Evolutionary conservation across 2,888 invertebrate species (phyloP).

Genomic region (Drosophila rubida): DNA sequence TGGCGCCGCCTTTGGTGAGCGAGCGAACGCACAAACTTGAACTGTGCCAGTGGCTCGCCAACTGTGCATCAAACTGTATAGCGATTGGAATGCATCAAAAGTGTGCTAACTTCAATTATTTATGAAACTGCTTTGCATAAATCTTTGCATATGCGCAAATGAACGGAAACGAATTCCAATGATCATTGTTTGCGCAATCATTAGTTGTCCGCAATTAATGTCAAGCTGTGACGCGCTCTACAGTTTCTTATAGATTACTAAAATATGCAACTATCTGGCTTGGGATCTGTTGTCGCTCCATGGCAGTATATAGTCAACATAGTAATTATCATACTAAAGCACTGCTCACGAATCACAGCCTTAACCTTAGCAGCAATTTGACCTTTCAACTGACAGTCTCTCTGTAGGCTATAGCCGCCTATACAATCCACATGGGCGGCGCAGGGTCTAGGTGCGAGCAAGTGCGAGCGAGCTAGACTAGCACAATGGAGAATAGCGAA

Average conservation of each 20-base stretch:
- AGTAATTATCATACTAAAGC: slow-evolving; percentile 13
- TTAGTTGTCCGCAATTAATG: neutral
- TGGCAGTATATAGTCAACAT: too few relatives aligned
- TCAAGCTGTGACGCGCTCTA: neutral
- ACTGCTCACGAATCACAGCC: slow-evolving; percentile 4
- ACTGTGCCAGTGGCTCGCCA: neutral
- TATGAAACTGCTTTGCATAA: neutral
- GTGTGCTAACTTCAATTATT: neutral
- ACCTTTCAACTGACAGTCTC: slow-evolving; percentile 12
- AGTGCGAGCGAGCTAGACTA: neutral
- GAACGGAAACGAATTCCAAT: neutral
- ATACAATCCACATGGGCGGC: neutral
- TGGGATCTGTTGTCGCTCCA: slow-evolving; percentile 2
- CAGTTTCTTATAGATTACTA: neutral
- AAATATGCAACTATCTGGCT: slow-evolving; percentile 5
- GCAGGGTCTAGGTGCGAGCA: neutral
- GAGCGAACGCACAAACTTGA: slow-evolving; percentile 3
- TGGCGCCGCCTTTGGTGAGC: slow-evolving; percentile 10
- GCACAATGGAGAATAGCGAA: too few relatives aligned
- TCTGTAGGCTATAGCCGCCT: neutral
- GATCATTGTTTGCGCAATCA: neutral
- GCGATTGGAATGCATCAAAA: neutral
- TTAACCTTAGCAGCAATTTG: slow-evolving; percentile 3
- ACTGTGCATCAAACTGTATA: slow-evolving; percentile 1
- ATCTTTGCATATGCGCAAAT: neutral